phyloP scores from a whole-genome alignment of 2,797 vertebrate genomes.

The Clarias pachynema region DNA sequence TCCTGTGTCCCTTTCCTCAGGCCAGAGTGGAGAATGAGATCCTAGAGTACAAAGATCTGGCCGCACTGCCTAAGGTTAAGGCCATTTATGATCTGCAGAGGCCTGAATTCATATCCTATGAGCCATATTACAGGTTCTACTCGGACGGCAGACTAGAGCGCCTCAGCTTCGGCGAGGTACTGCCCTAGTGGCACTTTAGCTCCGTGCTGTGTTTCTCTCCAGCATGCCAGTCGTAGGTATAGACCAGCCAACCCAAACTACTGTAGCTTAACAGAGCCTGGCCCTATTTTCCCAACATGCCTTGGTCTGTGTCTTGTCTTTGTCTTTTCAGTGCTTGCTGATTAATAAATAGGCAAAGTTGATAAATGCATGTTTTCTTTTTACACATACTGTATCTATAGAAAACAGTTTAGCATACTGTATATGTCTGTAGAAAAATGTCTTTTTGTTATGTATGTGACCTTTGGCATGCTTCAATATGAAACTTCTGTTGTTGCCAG shows the following conservation, averaged over 20 bases:
- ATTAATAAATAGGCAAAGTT: background rate
- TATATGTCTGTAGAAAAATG: slow-evolving; percentile 9
- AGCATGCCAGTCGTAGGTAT: slow-evolving; percentile 49
- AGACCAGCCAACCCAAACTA: slow-evolving; percentile 30
- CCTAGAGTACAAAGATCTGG: slow-evolving; percentile 99
- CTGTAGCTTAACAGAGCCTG: slow-evolving; percentile 38
- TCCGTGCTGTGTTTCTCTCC: slow-evolving; percentile 26
- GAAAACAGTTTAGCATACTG: background rate
- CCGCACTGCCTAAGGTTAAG: slow-evolving; percentile 98
- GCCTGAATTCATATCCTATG: slow-evolving; percentile 84
- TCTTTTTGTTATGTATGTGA: background rate
- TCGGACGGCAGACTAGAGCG: slow-evolving; percentile 89
- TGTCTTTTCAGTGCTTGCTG: slow-evolving; percentile 31
- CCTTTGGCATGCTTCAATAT: slow-evolving; percentile 2
- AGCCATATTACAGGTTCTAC: slow-evolving; percentile 88
- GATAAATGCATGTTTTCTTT: slow-evolving; percentile 30
- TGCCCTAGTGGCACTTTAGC: slow-evolving; percentile 44
- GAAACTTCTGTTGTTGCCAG: background rate
- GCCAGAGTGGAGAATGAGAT: slow-evolving; percentile 98
- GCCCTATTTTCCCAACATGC: slow-evolving; percentile 21
- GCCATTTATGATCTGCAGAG: slow-evolving; percentile 98
- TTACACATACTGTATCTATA: background rate
- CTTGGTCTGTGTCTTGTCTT: slow-evolving; percentile 27
- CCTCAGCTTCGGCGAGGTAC: slow-evolving; percentile 92
- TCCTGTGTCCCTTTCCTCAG: slow-evolving; percentile 80